phyloP scores from a whole-genome alignment of 2,113 vertebrate species.

The Halcyon malimbica region DNA sequence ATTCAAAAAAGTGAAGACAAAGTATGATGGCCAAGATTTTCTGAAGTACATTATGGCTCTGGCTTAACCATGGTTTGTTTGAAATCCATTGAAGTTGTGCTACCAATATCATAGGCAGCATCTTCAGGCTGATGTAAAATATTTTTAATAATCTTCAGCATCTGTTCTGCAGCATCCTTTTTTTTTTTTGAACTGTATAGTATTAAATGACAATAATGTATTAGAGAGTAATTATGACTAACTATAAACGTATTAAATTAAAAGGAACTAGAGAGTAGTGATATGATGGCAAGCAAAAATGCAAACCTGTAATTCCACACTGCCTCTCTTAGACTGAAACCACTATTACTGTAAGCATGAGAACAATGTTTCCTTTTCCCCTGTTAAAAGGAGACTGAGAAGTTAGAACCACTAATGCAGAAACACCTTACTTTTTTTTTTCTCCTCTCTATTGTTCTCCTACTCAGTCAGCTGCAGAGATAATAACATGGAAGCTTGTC shows the following conservation, averaged over 20 bases:
- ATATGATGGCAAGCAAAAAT: not conserved
- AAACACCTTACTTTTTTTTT: not conserved
- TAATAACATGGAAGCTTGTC: not conserved
- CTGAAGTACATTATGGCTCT: not conserved
- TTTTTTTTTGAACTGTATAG: not conserved
- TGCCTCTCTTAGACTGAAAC: not conserved
- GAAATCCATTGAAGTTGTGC: not conserved
- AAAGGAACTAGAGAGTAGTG: not conserved
- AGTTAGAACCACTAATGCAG: not conserved
- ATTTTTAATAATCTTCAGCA: not conserved
- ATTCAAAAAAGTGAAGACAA: not conserved
- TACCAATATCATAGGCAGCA: not conserved
- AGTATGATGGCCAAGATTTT: not conserved
- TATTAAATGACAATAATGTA: not conserved
- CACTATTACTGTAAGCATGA: not conserved
- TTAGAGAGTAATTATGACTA: not conserved
- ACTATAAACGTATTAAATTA: not conserved
- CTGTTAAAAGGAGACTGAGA: not conserved
- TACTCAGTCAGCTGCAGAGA: not conserved
- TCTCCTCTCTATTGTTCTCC: not conserved
- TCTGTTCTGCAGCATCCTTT: not conserved
- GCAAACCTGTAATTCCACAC: not conserved
- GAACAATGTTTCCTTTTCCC: not conserved
- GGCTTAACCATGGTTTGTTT: rapidly evolving
- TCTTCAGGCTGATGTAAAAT: not conserved